These are phyloP conservation scores for Rhynchonycteris naso DNA, from an alignment of 2,797 vertebrate species.

Conservation along the genomic window DNA sequence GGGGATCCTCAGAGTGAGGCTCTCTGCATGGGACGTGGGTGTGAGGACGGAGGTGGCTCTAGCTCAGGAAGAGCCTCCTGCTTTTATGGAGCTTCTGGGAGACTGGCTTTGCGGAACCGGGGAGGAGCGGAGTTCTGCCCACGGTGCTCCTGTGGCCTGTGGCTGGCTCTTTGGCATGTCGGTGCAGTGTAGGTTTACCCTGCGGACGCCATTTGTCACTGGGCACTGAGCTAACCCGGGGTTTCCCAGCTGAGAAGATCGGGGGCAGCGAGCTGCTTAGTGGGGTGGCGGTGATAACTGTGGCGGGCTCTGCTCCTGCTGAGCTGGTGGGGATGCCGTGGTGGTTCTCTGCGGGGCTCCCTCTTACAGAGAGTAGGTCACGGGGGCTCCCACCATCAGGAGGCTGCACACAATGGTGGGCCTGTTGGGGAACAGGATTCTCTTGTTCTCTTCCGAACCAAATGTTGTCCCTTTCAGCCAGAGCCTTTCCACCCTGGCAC, in stretches of 20 bases:
- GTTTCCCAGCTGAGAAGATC: slow-evolving; percentile 28
- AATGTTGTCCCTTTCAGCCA: slow-evolving; percentile 89
- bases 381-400: neutral
- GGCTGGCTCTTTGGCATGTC: neutral
- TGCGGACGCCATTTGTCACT: neutral
- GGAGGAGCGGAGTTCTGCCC: neutral
- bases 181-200: neutral
- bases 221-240: neutral
- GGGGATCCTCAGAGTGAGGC: neutral
- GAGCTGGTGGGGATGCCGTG: neutral
- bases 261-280: neutral
- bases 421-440: neutral
- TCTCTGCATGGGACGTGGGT: neutral
- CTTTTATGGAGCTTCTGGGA: neutral
- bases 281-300: neutral
- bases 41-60: neutral
- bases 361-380: neutral
- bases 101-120: neutral
- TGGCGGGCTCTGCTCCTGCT: neutral
- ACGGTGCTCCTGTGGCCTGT: neutral
- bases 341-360: neutral
- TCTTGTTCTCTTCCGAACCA: slow-evolving; percentile 49
- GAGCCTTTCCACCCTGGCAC: slow-evolving; percentile 96
- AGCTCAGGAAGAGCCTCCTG: neutral
- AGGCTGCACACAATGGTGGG: neutral